phyloP scores from a whole-genome alignment of 2,888 invertebrate species.

The Caenorhabditis sp. region DNA sequence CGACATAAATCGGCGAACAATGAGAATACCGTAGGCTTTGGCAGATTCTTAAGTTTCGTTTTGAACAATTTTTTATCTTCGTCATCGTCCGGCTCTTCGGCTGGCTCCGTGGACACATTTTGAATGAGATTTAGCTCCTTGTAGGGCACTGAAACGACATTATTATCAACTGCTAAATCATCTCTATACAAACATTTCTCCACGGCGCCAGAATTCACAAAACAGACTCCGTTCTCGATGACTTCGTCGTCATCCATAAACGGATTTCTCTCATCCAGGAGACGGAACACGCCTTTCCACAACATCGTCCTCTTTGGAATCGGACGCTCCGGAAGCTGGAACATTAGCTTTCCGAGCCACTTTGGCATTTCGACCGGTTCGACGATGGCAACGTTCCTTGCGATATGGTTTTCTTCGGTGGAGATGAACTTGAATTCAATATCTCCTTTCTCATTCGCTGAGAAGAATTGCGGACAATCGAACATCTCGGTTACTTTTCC shows the following conservation, averaged over 20 bases:
- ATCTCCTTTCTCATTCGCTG: neutral
- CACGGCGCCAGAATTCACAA: neutral
- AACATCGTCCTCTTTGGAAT: constrained; percentile 10
- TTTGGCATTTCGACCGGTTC: constrained; percentile 17
- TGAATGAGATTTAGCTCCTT: neutral
- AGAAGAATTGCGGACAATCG: constrained; percentile 28
- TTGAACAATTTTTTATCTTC: no score
- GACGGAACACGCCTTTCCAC: constrained; percentile 11
- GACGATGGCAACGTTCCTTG: constrained; percentile 20
- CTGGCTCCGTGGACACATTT: neutral
- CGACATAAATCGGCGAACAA: no score
- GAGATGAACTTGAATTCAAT: constrained; percentile 28
- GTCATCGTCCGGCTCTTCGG: no score
- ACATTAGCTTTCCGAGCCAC: constrained; percentile 37
- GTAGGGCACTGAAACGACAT: constrained; percentile 4
- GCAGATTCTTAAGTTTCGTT: no score
- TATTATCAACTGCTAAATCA: neutral
- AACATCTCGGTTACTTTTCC: constrained; percentile 4
- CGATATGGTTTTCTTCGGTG: neutral
- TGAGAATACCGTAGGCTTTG: no score
- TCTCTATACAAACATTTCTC: constrained; percentile 13
- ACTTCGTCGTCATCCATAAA: neutral
- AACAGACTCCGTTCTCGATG: constrained; percentile 2
- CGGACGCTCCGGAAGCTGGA: neutral
- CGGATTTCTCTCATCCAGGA: constrained; percentile 20